These are phyloP conservation scores for Mustelus asterias DNA, from an alignment of 2,113 vertebrate genomes.

Conservation along the genomic window DNA sequence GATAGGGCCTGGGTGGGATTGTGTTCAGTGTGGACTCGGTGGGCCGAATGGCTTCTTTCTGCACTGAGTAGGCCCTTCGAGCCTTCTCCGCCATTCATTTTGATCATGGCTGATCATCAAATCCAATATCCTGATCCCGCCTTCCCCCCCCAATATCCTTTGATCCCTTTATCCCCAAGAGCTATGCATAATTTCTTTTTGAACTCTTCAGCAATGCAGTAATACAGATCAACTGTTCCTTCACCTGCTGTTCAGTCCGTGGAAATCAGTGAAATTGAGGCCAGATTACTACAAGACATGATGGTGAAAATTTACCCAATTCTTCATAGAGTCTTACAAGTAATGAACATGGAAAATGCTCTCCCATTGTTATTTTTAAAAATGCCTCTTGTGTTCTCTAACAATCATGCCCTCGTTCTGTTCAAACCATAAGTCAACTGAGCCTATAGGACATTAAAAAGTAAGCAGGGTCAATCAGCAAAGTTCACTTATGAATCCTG, in stretches of 20 bases:
- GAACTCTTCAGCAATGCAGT: background rate
- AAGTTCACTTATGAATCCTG: background rate
- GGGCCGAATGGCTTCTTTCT: too few species aligned
- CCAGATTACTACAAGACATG: background rate
- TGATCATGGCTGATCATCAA: too few species aligned
- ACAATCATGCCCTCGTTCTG: background rate
- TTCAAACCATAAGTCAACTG: background rate
- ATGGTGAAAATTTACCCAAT: background rate
- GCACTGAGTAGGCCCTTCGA: too few species aligned
- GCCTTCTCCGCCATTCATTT: too few species aligned
- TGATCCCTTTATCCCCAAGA: too few species aligned
- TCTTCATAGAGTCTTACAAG: background rate
- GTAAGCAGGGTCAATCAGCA: background rate
- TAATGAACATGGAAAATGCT: background rate
- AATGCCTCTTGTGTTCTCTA: background rate
- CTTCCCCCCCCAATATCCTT: too few species aligned
- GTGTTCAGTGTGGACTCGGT: too few species aligned
- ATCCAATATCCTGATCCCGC: too few species aligned
- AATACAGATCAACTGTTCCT: background rate
- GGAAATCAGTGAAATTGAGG: background rate
- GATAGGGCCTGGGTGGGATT: too few species aligned
- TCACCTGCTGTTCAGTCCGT: too few species aligned
- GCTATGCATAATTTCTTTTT: too few species aligned
- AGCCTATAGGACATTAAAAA: background rate
- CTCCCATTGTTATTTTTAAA: background rate